phyloP scores from a whole-genome alignment of 1,140 invertebrate genomes.

The Anthonomus grandis region DNA sequence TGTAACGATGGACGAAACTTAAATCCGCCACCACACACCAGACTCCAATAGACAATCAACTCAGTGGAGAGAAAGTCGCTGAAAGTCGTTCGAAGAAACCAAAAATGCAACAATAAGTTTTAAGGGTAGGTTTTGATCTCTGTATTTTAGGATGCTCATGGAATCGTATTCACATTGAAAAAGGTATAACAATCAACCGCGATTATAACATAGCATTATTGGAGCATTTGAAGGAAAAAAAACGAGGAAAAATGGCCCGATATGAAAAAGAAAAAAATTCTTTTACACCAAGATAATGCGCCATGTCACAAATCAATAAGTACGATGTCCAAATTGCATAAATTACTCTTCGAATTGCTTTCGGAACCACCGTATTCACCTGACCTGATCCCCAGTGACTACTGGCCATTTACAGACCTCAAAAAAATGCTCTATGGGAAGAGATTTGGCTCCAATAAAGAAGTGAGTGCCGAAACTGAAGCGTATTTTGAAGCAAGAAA shows the following conservation, averaged over 20 bases:
- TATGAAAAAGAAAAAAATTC: too few relatives aligned
- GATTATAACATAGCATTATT: not conserved
- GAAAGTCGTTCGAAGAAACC: slow-evolving; percentile 37
- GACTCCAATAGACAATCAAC: slow-evolving; percentile 46
- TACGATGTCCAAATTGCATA: too few relatives aligned
- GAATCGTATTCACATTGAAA: not conserved
- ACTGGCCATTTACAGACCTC: too few relatives aligned
- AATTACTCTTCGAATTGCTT: too few relatives aligned
- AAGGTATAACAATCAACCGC: slow-evolving; percentile 2
- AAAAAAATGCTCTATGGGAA: too few relatives aligned
- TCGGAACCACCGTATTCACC: too few relatives aligned
- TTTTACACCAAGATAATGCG: not conserved
- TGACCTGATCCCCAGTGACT: too few relatives aligned
- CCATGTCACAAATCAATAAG: not conserved
- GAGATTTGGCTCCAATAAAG: too few relatives aligned
- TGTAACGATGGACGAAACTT: slow-evolving; percentile 45
- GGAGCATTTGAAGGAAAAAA: not conserved
- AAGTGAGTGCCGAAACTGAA: too few relatives aligned
- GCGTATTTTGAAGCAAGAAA: too few relatives aligned
- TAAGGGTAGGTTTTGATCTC: slow-evolving; percentile 43
- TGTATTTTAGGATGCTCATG: slow-evolving; percentile 32
- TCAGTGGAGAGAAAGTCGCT: slow-evolving; percentile 36
- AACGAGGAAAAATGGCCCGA: not conserved
- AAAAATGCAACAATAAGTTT: slow-evolving; percentile 26
- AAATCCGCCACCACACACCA: slow-evolving; percentile 43